phyloP scores from a whole-genome alignment of 2,113 vertebrate genomes.

The Macrotus californicus region DNA sequence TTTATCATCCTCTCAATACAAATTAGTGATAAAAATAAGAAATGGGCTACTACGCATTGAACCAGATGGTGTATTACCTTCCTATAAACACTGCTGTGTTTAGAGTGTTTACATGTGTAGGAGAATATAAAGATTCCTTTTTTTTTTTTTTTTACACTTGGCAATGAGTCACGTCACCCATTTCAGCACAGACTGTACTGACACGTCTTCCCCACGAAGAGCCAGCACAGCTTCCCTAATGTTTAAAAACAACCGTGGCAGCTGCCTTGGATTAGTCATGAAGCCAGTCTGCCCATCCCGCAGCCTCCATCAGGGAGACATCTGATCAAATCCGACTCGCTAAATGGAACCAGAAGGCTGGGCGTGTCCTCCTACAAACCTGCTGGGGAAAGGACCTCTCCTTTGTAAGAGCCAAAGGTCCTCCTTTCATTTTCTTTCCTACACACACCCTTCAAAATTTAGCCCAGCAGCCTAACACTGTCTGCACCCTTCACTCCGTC shows the following conservation, averaged over 20 bases:
- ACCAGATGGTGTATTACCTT: constrained; percentile 30
- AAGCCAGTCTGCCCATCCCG: background rate
- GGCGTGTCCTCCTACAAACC: fast-evolving
- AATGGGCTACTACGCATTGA: background rate
- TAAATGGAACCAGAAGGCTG: background rate
- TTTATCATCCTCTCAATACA: background rate
- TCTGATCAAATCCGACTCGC: background rate
- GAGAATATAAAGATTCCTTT: background rate
- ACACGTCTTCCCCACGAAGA: background rate
- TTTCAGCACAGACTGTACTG: background rate
- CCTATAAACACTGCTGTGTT: background rate
- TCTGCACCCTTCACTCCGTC: too few species aligned
- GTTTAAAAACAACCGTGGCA: background rate
- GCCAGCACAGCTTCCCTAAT: background rate
- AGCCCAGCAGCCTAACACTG: background rate
- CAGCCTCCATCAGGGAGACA: background rate
- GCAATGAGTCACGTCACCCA: background rate
- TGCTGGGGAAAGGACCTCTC: fast-evolving
- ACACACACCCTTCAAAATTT: background rate
- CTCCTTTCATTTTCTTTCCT: background rate
- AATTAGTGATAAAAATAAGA: constrained; percentile 27
- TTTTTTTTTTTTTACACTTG: background rate
- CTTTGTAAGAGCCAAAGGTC: background rate
- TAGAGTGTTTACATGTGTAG: background rate
- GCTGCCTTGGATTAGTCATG: background rate